Base-by-base conservation (phyloP, 2,888 invertebrate genomes). In the Pheosia tremula region DNA sequence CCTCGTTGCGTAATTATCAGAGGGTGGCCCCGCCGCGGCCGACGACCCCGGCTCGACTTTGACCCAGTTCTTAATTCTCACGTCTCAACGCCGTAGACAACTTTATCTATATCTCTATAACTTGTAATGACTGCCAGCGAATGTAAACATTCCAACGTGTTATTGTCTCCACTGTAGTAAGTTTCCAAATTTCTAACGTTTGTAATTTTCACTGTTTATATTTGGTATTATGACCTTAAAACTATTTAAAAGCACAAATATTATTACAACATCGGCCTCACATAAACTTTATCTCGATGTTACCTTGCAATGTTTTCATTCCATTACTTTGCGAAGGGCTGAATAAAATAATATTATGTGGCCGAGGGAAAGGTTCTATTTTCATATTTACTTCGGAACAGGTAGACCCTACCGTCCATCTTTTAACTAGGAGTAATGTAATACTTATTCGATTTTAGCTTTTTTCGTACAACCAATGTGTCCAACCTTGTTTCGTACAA, bases 21-120 rank as follows among this genome's bases (percentile, higher is more conserved):
- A 84, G 86, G 82, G 80, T 74, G 81, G 73, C 84, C 83, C 75
- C 80, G 80, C 69, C 72, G 64, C 76, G 89, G 87, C 67, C 90
- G 84, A 76, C 87, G 91, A 90, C 90, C 91, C 84, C 82, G 79
- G 45, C 82, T 81, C 87, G 93, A 93, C 93, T 93, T 93, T 93
- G 93, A 93, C 93, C 93, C 81, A 93, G 86, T 92, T 92, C 84
- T 84, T 84, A 92, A 93, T 93, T 92, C 88, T 88, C 90, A 80
- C 86, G 88, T 85, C 88, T 90, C 89, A 88, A 63, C 82, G 76
- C 80, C 73, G 82, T 75, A 85, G 83, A 87, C 86, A 85, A 85
- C 83, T 85, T 86, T 80, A 72, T 82, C 78, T 80, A 77, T 72
- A 71, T 62, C 73, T 72, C 71, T 79, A 79, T 78, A 81, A 79